Evolutionary conservation across 2,797 vertebrate genomes (phyloP).

Genomic region (Etheostoma perlongum): DNA sequence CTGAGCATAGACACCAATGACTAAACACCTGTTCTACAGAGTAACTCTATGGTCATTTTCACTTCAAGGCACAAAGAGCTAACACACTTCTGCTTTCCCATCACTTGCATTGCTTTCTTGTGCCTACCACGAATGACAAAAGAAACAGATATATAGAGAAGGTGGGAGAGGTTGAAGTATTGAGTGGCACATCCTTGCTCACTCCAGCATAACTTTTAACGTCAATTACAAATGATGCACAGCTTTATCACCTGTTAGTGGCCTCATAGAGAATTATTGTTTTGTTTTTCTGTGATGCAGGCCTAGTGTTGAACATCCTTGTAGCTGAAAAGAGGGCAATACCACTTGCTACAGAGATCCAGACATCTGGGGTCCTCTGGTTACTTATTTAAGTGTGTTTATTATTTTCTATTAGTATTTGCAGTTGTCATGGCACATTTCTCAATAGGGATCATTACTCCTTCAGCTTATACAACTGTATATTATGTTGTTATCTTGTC

Average conservation of each 20-base stretch:
- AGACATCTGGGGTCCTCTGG: not conserved
- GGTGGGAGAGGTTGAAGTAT: not conserved
- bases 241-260: not conserved
- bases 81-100: not conserved
- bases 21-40: not conserved
- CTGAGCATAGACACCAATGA: not conserved
- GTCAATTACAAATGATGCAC: not conserved
- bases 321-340: not conserved
- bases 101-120: not conserved
- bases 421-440: constrained; percentile 26
- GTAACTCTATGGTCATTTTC: not conserved
- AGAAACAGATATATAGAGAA: not conserved
- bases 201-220: not conserved
- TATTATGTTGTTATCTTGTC: constrained; percentile 40
- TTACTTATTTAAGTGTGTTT: constrained; percentile 13
- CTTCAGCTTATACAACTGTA: constrained; percentile 26
- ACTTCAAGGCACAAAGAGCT: constrained; percentile 8
- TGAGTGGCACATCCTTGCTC: not conserved
- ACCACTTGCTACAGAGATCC: not conserved
- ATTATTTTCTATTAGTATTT: constrained; percentile 29
- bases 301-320: not conserved
- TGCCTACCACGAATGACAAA: constrained; percentile 3
- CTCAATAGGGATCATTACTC: constrained; percentile 37
- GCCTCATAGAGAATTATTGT: not conserved
- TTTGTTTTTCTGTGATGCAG: not conserved